phyloP scores from a whole-genome alignment of 1,140 invertebrate genomes.

The Aphidius ervi region DNA sequence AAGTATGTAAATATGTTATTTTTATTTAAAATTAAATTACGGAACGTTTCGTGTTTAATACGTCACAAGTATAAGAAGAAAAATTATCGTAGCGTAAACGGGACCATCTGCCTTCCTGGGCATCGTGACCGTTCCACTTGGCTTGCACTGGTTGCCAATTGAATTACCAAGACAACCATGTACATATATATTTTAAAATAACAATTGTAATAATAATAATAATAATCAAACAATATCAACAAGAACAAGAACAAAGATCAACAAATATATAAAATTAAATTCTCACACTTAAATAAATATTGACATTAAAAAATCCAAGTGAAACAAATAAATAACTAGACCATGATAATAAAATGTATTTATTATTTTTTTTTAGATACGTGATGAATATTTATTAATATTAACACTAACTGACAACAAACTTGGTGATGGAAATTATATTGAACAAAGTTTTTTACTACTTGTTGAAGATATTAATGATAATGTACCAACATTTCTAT shows the following conservation, averaged over 20 bases:
- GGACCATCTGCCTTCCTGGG: constrained; percentile 26
- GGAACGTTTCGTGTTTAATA: constrained; percentile 20
- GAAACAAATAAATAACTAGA: background rate
- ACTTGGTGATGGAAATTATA: constrained; percentile 80
- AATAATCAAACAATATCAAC: constrained; percentile 9
- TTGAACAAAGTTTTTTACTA: constrained; percentile 83
- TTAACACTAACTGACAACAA: constrained; percentile 85
- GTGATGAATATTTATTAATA: constrained; percentile 84
- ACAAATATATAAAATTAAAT: background rate
- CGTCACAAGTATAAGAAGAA: background rate
- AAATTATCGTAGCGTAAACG: constrained; percentile 27
- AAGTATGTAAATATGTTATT: background rate
- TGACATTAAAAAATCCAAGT: no score
- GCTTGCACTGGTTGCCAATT: constrained; percentile 33
- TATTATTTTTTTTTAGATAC: constrained; percentile 54
- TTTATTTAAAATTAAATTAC: constrained; percentile 15
- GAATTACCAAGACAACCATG: constrained; percentile 34
- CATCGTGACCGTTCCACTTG: constrained; percentile 41
- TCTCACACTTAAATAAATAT: no score
- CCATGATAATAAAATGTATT: constrained; percentile 5
- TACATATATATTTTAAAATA: constrained; percentile 20
- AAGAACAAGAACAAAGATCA: constrained; percentile 2
- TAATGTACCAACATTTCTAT: constrained; percentile 81
- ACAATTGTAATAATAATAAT: constrained; percentile 18
- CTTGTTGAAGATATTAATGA: constrained; percentile 91